Conservation (phyloP, 2,797 vertebrate genomes). For the Bufotes viridis region DNA sequence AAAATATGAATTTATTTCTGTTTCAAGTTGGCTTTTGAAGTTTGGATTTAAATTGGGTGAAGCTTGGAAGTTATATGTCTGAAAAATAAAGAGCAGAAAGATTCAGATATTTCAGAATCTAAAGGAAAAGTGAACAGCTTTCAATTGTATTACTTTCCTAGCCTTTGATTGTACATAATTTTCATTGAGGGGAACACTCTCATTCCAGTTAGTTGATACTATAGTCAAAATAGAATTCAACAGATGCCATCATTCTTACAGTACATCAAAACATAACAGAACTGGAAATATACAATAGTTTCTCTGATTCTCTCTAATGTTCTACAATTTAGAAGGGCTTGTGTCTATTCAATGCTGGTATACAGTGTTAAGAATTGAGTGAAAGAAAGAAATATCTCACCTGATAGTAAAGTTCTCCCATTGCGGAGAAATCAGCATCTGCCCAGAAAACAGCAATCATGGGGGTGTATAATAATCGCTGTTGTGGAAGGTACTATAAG, state of each 20-base stretch:
- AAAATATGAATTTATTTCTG: constrained; percentile 24
- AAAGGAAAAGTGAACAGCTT: neutral
- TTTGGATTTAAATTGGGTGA: neutral
- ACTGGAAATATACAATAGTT: neutral
- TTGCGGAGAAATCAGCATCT: constrained; percentile 75
- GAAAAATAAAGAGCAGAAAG: neutral
- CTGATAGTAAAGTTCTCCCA: constrained; percentile 75
- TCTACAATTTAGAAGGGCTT: neutral
- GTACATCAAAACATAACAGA: neutral
- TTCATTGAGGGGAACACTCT: neutral
- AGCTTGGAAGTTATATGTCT: constrained; percentile 50
- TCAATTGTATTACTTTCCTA: neutral
- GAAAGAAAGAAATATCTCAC: constrained; percentile 57
- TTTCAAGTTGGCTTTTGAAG: constrained; percentile 38
- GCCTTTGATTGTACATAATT: neutral
- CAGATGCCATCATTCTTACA: neutral
- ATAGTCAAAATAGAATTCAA: neutral
- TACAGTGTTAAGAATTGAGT: neutral
- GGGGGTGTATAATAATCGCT: constrained; percentile 59
- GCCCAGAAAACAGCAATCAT: constrained; percentile 78
- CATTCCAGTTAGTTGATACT: too few relatives aligned
- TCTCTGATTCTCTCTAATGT: neutral
- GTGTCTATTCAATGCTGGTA: neutral
- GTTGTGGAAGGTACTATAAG: constrained; percentile 24
- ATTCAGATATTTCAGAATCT: neutral